phyloP scores from a whole-genome alignment of 2,797 vertebrate species.

The Jordanella pulchra region DNA sequence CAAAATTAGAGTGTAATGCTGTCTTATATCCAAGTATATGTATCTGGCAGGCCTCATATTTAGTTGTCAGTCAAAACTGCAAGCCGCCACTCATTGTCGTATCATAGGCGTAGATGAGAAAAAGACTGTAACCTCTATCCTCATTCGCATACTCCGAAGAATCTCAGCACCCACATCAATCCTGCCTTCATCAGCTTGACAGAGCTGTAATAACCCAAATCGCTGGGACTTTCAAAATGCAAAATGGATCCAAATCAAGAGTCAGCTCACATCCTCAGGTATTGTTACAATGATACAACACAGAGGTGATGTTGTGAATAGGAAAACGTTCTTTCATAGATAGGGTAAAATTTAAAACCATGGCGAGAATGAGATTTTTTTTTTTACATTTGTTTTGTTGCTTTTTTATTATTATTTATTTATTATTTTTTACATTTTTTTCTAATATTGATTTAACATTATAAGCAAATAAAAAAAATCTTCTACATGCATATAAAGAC shows the following conservation, averaged over 20 bases:
- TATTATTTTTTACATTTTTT: slow-evolving; percentile 21
- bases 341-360: slow-evolving; percentile 42
- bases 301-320: slow-evolving; percentile 59
- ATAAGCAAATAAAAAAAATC: slow-evolving; percentile 22
- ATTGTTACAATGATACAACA: slow-evolving; percentile 44
- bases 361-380: neutral
- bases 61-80: slow-evolving; percentile 67
- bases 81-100: slow-evolving; percentile 61
- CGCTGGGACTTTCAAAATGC: slow-evolving; percentile 73
- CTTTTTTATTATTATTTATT: neutral
- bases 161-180: slow-evolving; percentile 70
- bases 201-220: slow-evolving; percentile 73
- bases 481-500: slow-evolving; percentile 28
- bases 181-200: slow-evolving; percentile 67
- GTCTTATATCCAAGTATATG: slow-evolving; percentile 66
- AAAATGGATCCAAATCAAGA: slow-evolving; percentile 66
- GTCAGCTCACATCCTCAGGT: slow-evolving; percentile 63
- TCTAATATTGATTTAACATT: slow-evolving; percentile 33
- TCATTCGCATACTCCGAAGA: slow-evolving; percentile 49
- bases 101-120: slow-evolving; percentile 70
- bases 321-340: slow-evolving; percentile 53
- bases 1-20: slow-evolving; percentile 54
- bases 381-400: too few species aligned
- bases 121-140: slow-evolving; percentile 67
- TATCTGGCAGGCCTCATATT: slow-evolving; percentile 51